phyloP scores from a whole-genome alignment of 2,113 vertebrate genomes.

The Amphilophus citrinellus region DNA sequence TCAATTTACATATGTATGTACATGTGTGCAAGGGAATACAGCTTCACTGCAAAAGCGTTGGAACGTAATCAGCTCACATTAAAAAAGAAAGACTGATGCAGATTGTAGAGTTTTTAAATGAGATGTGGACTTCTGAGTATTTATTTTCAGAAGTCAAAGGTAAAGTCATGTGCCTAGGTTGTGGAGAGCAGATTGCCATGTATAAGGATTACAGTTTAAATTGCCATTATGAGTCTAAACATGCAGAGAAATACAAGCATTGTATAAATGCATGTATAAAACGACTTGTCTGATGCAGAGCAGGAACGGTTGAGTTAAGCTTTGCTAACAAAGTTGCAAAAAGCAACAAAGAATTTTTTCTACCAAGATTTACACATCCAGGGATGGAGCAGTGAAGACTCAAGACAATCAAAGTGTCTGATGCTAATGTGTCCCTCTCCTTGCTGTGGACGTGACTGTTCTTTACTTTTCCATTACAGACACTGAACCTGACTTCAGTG shows the following conservation, averaged over 20 bases:
- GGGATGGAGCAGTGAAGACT: not conserved
- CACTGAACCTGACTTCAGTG: not conserved
- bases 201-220: not conserved
- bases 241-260: not conserved
- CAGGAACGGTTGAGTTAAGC: rapidly evolving
- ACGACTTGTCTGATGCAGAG: not conserved
- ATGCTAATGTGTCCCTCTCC: too few species aligned
- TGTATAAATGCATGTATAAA: too few species aligned
- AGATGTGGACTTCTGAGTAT: not conserved
- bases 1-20: not conserved
- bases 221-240: not conserved
- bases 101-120: too few species aligned
- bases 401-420: too few species aligned
- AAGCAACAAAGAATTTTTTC: not conserved
- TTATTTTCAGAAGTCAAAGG: not conserved
- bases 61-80: too few species aligned
- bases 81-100: too few species aligned
- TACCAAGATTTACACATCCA: constrained; percentile 1
- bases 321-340: not conserved
- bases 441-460: rapidly evolving
- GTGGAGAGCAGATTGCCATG: not conserved
- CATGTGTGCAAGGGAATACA: not conserved
- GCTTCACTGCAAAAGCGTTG: too few species aligned
- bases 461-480: not conserved
- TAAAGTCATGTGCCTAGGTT: not conserved